phyloP scores from a whole-genome alignment of 1,140 invertebrate genomes.

The Tetragnatha versicolor region DNA sequence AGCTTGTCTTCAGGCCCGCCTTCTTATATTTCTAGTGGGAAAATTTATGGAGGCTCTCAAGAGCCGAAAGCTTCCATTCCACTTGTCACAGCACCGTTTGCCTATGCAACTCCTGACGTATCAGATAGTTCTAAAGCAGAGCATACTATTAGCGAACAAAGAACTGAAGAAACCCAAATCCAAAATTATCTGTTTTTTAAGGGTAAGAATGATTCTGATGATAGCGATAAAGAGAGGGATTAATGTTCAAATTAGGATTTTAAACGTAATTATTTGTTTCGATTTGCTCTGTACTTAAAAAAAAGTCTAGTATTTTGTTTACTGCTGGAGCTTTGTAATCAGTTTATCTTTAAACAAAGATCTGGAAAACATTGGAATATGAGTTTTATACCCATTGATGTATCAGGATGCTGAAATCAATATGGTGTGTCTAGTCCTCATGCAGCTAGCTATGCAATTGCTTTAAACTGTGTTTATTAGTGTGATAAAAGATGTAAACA shows the following conservation, averaged over 20 bases:
- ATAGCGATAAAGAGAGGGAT: slow-evolving; percentile 12
- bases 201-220: slow-evolving; percentile 27
- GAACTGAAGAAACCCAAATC: not conserved
- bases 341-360: not conserved
- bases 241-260: not conserved
- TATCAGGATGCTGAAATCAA: not conserved
- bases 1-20: slow-evolving; percentile 15
- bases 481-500: not conserved
- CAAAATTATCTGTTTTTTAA: not conserved
- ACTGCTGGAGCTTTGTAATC: not conserved
- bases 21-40: slow-evolving; percentile 27
- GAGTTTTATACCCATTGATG: not conserved
- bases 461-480: slow-evolving; percentile 1
- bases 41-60: slow-evolving; percentile 8
- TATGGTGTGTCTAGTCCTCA: not conserved
- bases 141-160: not conserved
- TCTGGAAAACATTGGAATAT: not conserved
- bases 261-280: not conserved
- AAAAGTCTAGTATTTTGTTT: slow-evolving; percentile 3
- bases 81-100: slow-evolving; percentile 40
- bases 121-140: not conserved
- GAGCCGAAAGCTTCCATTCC: slow-evolving; percentile 42
- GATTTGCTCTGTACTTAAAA: not conserved
- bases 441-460: not conserved
- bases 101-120: not conserved